Base-by-base conservation (phyloP, 2,888 invertebrate species). In the Digitonthophagus gazella region DNA sequence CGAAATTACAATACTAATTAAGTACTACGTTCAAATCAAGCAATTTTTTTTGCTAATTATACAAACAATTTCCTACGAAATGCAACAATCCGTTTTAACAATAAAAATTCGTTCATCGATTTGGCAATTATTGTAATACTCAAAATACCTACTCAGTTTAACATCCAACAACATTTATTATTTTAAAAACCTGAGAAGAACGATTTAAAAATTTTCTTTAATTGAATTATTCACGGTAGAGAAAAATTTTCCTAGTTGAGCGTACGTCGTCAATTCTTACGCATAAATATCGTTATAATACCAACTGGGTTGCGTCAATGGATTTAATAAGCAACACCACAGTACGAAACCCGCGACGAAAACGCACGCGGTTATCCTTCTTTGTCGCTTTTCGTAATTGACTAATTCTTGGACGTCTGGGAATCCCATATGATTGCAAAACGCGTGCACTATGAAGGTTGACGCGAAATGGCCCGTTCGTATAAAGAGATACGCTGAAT, bases 361-460 rank as follows among this genome's bases (percentile, higher is more conserved):
- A 68, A 91, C 85, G 58, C 83, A 81, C 19, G 90, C 84, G 1
- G 94, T 86, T 18, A 91, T 80, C 11, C 86, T 80, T 74, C 91
- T 87, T 75, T 91, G 87, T 3, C 72, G 73, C 20, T 77, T 84
- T 73, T 85, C 83, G 76, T 88, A 89, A 16, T 86, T 86, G 70
- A 87, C 79, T 2, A 93, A 83, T 79, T 93, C 95, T 2, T 86
- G 85, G 73, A 97, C 86, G 81, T 96, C 93, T 0, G 97, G 97
- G 79, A 97, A 92, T 4, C 97, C 97, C 95, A 98, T 96, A 82
- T 95, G 93, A 83, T 98, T 98, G 83, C 98, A 98, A 82, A 97
- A 96, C 28, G 95, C 92, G 82, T 98, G 98, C 1, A 92, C 96
- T 14, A 95, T 82, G 75, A 97, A 89, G 2, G 96, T 93, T 0